Base-by-base conservation (phyloP, 2,113 vertebrate genomes). In the Hyperopisus bebe region DNA sequence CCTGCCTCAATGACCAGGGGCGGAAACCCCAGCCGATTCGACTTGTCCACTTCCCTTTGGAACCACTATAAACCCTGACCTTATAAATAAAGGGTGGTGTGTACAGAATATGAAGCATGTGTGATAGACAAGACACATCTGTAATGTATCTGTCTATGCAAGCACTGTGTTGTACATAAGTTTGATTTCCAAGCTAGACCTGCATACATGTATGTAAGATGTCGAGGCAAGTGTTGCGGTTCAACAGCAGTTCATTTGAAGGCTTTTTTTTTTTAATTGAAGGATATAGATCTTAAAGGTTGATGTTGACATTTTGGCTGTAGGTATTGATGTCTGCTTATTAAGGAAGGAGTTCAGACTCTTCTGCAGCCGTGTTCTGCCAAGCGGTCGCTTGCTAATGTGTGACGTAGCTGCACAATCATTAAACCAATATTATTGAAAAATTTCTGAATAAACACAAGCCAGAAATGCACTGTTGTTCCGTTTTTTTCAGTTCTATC, bases 1-100 rank as follows among this genome's bases (percentile, higher is more conserved):
- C 97, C 3, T 97, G 97, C 90, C 95, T 98, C 35, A 96, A 94
- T 0, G 95, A 95, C 0, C 93, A 91, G 15, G 90, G 87, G 27
- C 94, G 93, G 62, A 96, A 94, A 5, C 1, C 93, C 3, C 96
- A 95, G 88, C 95, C 96, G 1, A 95, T 98, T 91, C 94, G 94
- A 50, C 95, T 97, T 82, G 94, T 97, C 88, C 96, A 97, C 89
- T 93, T 96, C 90, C 92, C 93, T 5, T 82, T 92, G 0, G 91
- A 92, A 0, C 35, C 85, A 46, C 89, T 94, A 47, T 89, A 70
- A 70, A 42, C 31, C 46, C 31, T 6, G 24, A 47, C 21, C 55
- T 4, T 21, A 17, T 46, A 27, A 11, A 8, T 46, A 17, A 24
- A 62, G 42, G 35, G 15, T 19, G 39, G 2, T 6, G 3, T 10